Evolutionary conservation across 2,113 vertebrate species (phyloP).

Genomic region (Neodontobutis hainanensis): DNA sequence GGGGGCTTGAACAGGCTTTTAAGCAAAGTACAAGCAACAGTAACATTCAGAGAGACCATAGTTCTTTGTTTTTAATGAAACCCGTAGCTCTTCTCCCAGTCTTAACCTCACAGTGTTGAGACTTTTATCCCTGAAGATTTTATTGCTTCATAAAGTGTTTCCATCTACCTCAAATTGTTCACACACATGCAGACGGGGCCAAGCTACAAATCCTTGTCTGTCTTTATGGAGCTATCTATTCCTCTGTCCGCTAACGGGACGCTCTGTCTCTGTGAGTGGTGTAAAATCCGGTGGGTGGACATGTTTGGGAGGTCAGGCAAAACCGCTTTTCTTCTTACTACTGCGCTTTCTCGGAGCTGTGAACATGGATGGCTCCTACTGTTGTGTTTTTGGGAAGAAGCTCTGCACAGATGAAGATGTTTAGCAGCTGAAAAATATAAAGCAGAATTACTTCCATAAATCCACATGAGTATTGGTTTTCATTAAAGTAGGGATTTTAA

Average conservation of each 20-base stretch:
- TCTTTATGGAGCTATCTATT: constrained; percentile 61
- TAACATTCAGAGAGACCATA: not conserved
- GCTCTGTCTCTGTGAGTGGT: constrained; percentile 28
- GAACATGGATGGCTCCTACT: not conserved
- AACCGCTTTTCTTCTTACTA: constrained; percentile 3
- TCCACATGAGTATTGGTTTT: too few species aligned
- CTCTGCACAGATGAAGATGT: too few species aligned
- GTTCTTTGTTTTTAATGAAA: constrained; percentile 32
- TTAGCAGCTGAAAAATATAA: too few species aligned
- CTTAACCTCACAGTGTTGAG: constrained; percentile 46
- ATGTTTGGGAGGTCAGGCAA: constrained; percentile 38
- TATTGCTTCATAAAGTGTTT: constrained; percentile 64
- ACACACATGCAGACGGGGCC: constrained; percentile 13
- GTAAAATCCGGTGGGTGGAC: constrained; percentile 44
- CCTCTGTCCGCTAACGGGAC: constrained; percentile 29
- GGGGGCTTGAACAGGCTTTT: constrained; percentile 26
- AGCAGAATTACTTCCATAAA: too few species aligned
- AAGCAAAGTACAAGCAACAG: constrained; percentile 27
- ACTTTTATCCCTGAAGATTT: constrained; percentile 65
- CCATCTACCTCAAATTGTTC: constrained; percentile 30
- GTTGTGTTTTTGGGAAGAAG: constrained; percentile 12
- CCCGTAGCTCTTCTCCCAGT: constrained; percentile 28
- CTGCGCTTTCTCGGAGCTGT: not conserved
- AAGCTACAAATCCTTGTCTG: constrained; percentile 30
- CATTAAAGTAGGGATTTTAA: too few species aligned